These are phyloP conservation scores for Drosophila tropicalis DNA, from an alignment of 1,140 invertebrate species.

Conservation along the genomic window DNA sequence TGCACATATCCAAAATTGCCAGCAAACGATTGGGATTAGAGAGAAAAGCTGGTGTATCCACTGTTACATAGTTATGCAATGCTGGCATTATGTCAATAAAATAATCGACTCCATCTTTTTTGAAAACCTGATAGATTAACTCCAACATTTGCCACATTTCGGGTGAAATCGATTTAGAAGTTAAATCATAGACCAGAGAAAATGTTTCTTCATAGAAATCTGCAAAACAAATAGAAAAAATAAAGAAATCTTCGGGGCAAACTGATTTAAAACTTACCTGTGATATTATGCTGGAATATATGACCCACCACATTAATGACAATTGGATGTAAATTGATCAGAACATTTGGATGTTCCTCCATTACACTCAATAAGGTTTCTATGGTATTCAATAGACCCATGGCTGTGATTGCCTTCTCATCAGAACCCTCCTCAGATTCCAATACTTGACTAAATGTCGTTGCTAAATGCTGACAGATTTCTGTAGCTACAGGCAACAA, in stretches of 20 bases:
- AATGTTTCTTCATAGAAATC: constrained; percentile 99
- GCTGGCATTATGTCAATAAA: constrained; percentile 99
- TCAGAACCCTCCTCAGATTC: constrained; percentile 95
- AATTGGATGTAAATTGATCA: constrained; percentile 95
- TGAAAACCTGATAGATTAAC: constrained; percentile 94
- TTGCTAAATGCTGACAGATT: constrained; percentile 96
- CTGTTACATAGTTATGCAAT: constrained; percentile 98
- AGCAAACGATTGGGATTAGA: constrained; percentile 94
- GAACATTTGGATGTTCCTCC: constrained; percentile 95
- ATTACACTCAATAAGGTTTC: constrained; percentile 97
- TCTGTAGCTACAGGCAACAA: constrained; percentile 96
- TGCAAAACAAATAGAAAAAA: constrained; percentile 73
- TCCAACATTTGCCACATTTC: constrained; percentile 99
- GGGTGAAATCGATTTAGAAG: constrained; percentile 92
- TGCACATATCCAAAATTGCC: constrained; percentile 98
- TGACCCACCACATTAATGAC: constrained; percentile 96
- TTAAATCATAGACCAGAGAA: constrained; percentile 96
- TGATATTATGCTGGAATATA: constrained; percentile 93
- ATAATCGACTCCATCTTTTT: constrained; percentile 97
- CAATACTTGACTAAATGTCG: constrained; percentile 94
- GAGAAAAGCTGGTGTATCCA: constrained; percentile 96
- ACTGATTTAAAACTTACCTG: constrained; percentile 85
- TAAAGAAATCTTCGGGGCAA: background rate
- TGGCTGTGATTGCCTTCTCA: constrained; percentile 98
- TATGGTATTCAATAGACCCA: constrained; percentile 98